These are phyloP conservation scores for Herpetotheres cachinnans DNA, from an alignment of 2,113 vertebrate species.

Conservation along the genomic window DNA sequence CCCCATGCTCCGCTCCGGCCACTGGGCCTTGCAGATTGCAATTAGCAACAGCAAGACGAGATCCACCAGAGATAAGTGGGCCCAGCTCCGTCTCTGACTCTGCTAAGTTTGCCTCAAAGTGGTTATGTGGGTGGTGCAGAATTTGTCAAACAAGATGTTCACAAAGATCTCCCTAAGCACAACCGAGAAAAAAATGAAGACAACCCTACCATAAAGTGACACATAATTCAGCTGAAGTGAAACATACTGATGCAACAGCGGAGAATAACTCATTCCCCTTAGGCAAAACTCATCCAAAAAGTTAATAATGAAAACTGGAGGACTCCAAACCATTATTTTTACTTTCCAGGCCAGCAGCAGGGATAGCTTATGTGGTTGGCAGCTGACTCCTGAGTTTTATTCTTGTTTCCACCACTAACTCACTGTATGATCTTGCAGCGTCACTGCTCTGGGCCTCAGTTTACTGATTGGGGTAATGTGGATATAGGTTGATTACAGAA, in stretches of 20 bases:
- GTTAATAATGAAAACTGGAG: constrained; percentile 53
- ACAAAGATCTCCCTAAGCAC: constrained; percentile 22
- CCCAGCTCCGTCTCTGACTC: background rate
- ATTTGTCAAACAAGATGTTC: constrained; percentile 66
- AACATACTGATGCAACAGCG: constrained; percentile 12
- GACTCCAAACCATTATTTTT: constrained; percentile 56
- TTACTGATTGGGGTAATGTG: background rate
- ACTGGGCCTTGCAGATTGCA: background rate
- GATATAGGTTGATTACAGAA: background rate
- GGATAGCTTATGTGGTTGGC: constrained; percentile 46
- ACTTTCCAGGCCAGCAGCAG: constrained; percentile 31
- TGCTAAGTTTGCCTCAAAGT: constrained; percentile 34
- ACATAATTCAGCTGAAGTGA: constrained; percentile 55
- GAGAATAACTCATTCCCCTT: constrained; percentile 57
- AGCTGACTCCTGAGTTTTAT: constrained; percentile 18
- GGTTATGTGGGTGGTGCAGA: constrained; percentile 45
- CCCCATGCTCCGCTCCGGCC: background rate
- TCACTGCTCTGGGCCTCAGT: background rate
- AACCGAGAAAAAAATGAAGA: constrained; percentile 38
- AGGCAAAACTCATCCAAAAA: constrained; percentile 64
- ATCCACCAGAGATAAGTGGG: constrained; percentile 10
- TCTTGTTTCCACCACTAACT: constrained; percentile 8
- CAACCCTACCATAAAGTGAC: constrained; percentile 45
- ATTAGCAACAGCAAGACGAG: background rate
- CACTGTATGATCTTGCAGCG: background rate